A percentile compares a stretch with the other conserved stretches of the same genome.
These are phyloP conservation scores for Lypha dubia DNA, from an alignment of 2,888 invertebrate species.

Conservation along the genomic window DNA sequence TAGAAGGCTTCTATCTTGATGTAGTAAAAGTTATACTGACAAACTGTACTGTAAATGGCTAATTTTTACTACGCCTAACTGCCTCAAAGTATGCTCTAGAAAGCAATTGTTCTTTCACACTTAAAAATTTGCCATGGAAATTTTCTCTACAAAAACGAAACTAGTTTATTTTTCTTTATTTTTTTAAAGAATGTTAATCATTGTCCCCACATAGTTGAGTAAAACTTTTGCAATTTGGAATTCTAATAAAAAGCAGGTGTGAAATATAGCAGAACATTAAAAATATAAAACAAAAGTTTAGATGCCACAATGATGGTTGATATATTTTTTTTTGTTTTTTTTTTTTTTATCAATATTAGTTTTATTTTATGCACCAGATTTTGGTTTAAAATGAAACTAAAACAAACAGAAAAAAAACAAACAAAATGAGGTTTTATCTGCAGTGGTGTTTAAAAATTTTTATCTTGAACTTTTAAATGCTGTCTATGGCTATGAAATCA, in stretches of 20 bases:
- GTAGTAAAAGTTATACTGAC: too few species aligned
- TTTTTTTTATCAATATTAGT: constrained; percentile 22
- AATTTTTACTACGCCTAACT: not conserved
- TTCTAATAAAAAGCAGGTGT: constrained; percentile 56
- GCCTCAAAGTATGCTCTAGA: constrained; percentile 26
- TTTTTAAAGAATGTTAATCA: constrained; percentile 10
- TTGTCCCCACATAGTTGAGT: constrained; percentile 25
- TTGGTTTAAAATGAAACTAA: not conserved
- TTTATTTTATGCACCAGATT: constrained; percentile 45
- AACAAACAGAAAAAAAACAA: constrained; percentile 4
- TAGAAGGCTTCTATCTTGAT: too few species aligned
- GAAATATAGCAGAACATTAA: constrained; percentile 41
- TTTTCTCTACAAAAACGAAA: not conserved
- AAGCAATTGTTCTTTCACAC: not conserved
- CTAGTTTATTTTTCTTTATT: constrained; percentile 1
- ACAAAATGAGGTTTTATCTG: constrained; percentile 28
- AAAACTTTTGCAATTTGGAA: constrained; percentile 54
- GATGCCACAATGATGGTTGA: constrained; percentile 28
- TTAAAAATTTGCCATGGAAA: constrained; percentile 1
- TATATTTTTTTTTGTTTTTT: not conserved
- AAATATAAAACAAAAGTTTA: constrained; percentile 41
- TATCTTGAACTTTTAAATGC: not conserved
- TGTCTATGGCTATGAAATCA: constrained; percentile 5
- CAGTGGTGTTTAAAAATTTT: constrained; percentile 24
- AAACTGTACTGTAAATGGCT: too few species aligned